Evolutionary conservation across 1,140 invertebrate species (phyloP).

Genomic region (Phymorhynchus buccinoides): DNA sequence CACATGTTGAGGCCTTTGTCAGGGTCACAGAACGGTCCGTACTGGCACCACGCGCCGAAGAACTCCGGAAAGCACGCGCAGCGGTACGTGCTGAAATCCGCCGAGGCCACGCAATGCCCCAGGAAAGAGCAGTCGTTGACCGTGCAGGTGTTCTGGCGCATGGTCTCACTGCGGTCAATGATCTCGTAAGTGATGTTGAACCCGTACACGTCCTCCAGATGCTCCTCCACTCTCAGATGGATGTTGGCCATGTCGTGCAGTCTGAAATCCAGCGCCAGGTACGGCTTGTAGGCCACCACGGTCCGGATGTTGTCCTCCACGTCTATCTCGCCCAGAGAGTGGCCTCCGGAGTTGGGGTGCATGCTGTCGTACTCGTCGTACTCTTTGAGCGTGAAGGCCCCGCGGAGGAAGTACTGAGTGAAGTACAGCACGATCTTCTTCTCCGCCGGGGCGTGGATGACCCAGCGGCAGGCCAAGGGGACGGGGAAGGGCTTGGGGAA

Average conservation of each 20-base stretch:
- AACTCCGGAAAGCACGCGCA: constrained; percentile 73
- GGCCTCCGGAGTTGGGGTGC: constrained; percentile 55
- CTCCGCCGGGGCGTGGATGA: constrained; percentile 82
- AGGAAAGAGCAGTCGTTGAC: constrained; percentile 85
- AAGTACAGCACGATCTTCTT: constrained; percentile 86
- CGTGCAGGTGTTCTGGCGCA: constrained; percentile 80
- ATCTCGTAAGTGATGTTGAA: constrained; percentile 95
- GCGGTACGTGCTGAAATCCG: constrained; percentile 78
- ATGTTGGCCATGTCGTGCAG: constrained; percentile 82
- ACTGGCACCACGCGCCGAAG: constrained; percentile 72
- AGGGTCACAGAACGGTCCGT: constrained; percentile 72
- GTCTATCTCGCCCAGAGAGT: constrained; percentile 71
- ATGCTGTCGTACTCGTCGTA: constrained; percentile 77
- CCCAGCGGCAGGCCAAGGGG: constrained; percentile 88
- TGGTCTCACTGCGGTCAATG: constrained; percentile 72
- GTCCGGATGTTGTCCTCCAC: constrained; percentile 60
- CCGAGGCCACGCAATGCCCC: constrained; percentile 84
- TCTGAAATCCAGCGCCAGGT: constrained; percentile 86
- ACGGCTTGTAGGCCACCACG: constrained; percentile 81
- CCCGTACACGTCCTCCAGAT: constrained; percentile 88
- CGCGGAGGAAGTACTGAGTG: constrained; percentile 88
- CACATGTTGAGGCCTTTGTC: constrained; percentile 67
- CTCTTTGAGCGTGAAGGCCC: constrained; percentile 86
- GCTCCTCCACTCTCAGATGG: constrained; percentile 85
- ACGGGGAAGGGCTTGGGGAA: constrained; percentile 86